Conservation (phyloP, 2,797 vertebrate species). For the Moxostoma hubbsi region DNA sequence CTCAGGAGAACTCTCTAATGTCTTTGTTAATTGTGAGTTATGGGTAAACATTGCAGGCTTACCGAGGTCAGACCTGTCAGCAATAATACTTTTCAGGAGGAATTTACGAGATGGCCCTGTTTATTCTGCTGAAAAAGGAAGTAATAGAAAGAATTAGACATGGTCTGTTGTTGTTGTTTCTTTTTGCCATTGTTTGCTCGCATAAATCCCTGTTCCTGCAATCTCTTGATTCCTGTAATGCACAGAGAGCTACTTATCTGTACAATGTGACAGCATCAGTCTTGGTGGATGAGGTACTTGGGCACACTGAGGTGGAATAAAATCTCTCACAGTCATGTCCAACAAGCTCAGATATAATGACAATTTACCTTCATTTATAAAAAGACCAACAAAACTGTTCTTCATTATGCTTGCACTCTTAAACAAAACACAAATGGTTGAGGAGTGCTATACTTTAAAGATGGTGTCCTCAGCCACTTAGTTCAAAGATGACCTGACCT, state of each 20-base stretch:
- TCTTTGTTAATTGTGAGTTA: constrained; percentile 99
- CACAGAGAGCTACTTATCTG: constrained; percentile 43
- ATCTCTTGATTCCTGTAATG: constrained; percentile 51
- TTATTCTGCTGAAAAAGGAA: constrained; percentile 84
- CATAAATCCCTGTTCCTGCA: constrained; percentile 59
- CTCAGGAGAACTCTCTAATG: constrained; percentile 97
- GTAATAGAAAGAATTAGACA: constrained; percentile 72
- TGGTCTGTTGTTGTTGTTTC: constrained; percentile 65
- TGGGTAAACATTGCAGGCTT: constrained; percentile 97
- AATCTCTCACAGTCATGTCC: constrained; percentile 30
- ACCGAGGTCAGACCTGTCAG: constrained; percentile 97
- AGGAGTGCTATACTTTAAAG: constrained; percentile 3
- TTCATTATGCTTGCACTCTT: not conserved
- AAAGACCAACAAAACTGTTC: not conserved
- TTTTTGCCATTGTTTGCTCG: constrained; percentile 47
- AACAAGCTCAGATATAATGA: constrained; percentile 32
- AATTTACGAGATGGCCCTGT: constrained; percentile 91
- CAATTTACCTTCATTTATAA: not conserved
- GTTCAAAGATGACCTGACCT: not conserved
- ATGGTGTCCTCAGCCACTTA: not conserved
- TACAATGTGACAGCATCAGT: constrained; percentile 37
- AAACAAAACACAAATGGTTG: not conserved
- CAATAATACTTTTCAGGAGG: constrained; percentile 96
- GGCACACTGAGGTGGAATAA: not conserved
- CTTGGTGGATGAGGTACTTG: constrained; percentile 38